A percentile compares a stretch with the other conserved stretches of the same genome.
Evolutionary conservation across 2,113 vertebrate species (phyloP).

Genomic region (Noturus placidus): DNA sequence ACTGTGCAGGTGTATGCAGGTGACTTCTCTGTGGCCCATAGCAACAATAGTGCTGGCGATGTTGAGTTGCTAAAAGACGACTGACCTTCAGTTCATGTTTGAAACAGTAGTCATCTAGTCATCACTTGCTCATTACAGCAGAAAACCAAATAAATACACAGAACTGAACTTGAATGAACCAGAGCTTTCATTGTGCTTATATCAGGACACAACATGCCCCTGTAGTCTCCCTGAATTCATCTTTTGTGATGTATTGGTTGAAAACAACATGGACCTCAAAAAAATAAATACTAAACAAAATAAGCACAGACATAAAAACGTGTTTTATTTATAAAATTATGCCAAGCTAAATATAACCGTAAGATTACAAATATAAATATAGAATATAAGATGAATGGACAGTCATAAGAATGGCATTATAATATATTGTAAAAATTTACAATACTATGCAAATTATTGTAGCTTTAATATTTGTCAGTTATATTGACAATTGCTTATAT

Average conservation of each 20-base stretch:
- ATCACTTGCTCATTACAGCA: conserved; percentile 47
- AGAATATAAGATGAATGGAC: too few species aligned
- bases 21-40: not conserved
- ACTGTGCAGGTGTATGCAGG: not conserved
- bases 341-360: not conserved
- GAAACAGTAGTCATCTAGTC: conserved; percentile 23
- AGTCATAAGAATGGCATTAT: not conserved
- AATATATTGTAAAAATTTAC: not conserved
- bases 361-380: too few species aligned
- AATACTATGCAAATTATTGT: not conserved
- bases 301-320: not conserved
- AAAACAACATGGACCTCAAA: not conserved
- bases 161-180: conserved; percentile 1
- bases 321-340: not conserved
- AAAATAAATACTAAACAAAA: not conserved
- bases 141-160: conserved; percentile 5
- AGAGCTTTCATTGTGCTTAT: not conserved
- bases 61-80: not conserved
- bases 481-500: not conserved
- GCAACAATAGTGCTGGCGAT: not conserved
- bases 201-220: not conserved
- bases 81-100: conserved; percentile 26
- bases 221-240: not conserved
- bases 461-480: not conserved
- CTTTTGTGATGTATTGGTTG: not conserved